Percentiles rank a stretch among this genome's conserved stretches.
Conservation (phyloP, 2,113 vertebrate species). For the Orthonyx spaldingii region DNA sequence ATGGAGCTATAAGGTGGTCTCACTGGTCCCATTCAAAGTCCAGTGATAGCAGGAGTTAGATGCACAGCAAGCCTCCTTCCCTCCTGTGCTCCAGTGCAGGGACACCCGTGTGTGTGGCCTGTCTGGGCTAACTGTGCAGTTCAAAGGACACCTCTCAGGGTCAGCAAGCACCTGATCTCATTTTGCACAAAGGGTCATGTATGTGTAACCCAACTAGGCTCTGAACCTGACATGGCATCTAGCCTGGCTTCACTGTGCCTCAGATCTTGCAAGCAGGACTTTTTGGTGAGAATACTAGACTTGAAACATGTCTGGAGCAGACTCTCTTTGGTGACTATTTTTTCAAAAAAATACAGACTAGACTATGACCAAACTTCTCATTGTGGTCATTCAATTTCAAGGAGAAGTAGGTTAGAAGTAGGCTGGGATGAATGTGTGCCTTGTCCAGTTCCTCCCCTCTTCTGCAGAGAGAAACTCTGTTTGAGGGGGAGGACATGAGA, state of each 20-base stretch:
- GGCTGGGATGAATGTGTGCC: not conserved
- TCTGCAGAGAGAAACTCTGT: not conserved
- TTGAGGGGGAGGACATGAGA: not conserved
- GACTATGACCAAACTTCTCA: not conserved
- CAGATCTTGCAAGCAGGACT: not conserved
- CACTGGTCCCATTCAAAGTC: not conserved
- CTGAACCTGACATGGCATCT: not conserved
- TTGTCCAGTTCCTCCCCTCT: not conserved
- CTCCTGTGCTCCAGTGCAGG: not conserved
- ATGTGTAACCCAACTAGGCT: not conserved
- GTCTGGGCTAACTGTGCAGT: not conserved
- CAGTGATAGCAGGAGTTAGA: not conserved
- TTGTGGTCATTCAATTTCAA: constrained; percentile 31
- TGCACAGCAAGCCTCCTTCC: not conserved
- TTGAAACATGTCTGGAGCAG: not conserved
- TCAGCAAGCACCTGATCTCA: not conserved
- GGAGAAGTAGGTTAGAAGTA: constrained; percentile 18
- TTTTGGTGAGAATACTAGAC: not conserved
- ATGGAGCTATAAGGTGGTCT: not conserved
- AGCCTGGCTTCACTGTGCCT: not conserved
- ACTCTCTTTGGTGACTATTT: not conserved
- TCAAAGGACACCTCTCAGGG: not conserved
- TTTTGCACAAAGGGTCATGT: not conserved
- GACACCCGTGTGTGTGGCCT: not conserved
- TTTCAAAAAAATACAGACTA: not conserved